phyloP scores from a whole-genome alignment of 2,113 vertebrate genomes.

The Periophthalmodon schlosseri region DNA sequence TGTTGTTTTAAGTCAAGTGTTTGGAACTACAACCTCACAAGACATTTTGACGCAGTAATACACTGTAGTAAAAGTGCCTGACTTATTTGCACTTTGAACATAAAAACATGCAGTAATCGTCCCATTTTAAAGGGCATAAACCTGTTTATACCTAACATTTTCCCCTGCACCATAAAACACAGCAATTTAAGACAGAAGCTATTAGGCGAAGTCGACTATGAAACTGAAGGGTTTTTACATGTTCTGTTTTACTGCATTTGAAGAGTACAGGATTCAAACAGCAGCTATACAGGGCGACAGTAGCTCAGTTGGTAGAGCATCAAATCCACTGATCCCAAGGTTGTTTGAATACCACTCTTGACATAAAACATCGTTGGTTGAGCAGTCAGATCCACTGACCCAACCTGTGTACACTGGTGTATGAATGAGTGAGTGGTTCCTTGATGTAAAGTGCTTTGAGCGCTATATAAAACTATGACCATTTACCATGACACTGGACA shows the following conservation, averaged over 20 bases:
- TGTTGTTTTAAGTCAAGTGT: background rate
- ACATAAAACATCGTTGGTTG: too few relatives aligned
- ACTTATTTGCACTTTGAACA: background rate
- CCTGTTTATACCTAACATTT: conserved; percentile 14
- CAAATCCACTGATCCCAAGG: too few relatives aligned
- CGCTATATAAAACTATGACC: too few relatives aligned
- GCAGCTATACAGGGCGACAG: background rate
- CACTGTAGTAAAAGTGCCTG: background rate
- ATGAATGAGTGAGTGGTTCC: too few relatives aligned
- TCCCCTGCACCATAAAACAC: conserved; percentile 41
- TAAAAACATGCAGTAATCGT: background rate
- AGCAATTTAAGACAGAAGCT: conserved; percentile 21
- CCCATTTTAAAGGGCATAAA: background rate
- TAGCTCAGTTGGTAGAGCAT: too few relatives aligned
- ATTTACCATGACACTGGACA: too few relatives aligned
- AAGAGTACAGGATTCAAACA: conserved; percentile 12
- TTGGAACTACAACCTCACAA: background rate
- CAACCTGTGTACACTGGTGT: too few relatives aligned
- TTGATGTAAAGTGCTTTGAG: too few relatives aligned
- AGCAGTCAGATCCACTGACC: too few relatives aligned
- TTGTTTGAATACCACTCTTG: too few relatives aligned
- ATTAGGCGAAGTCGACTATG: conserved; percentile 35
- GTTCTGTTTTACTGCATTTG: conserved; percentile 12
- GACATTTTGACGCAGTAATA: background rate
- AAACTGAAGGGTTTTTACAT: conserved; percentile 36